Evolutionary conservation across 1,140 invertebrate species (phyloP).

Genomic region (Drosophila repletoides): DNA sequence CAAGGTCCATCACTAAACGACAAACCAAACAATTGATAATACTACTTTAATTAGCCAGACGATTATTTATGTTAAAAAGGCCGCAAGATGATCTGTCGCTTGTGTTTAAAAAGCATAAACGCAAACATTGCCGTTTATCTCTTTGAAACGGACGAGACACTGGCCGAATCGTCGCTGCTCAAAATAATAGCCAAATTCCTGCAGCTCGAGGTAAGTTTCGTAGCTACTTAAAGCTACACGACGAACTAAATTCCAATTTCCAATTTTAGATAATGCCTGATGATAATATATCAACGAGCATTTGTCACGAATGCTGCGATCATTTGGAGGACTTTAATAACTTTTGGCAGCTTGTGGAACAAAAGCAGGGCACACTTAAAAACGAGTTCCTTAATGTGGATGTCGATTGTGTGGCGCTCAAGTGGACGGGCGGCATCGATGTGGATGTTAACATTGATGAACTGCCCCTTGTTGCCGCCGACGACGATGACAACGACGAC

Average conservation of each 20-base stretch:
- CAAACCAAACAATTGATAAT: slow-evolving; percentile 49
- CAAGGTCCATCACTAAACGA: slow-evolving; percentile 30
- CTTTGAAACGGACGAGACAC: slow-evolving; percentile 63
- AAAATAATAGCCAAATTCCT: slow-evolving; percentile 75
- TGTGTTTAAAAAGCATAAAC: slow-evolving; percentile 67
- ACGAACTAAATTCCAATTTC: neutral
- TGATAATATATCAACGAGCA: slow-evolving; percentile 65
- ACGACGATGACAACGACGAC: no score
- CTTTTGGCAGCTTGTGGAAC: slow-evolving; percentile 70
- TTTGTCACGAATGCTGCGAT: slow-evolving; percentile 68
- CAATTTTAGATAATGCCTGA: slow-evolving; percentile 58
- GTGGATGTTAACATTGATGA: slow-evolving; percentile 65
- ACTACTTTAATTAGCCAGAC: slow-evolving; percentile 13
- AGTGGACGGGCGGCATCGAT: slow-evolving; percentile 59
- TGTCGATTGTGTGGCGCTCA: slow-evolving; percentile 57
- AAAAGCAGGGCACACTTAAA: slow-evolving; percentile 66
- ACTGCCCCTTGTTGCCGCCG: slow-evolving; percentile 44
- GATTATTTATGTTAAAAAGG: slow-evolving; percentile 35
- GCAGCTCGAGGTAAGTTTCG: slow-evolving; percentile 56
- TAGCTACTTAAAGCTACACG: neutral
- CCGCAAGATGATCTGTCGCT: slow-evolving; percentile 67
- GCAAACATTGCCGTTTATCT: slow-evolving; percentile 63
- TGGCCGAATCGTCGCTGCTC: slow-evolving; percentile 64
- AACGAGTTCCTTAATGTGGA: slow-evolving; percentile 72
- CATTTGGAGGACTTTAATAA: slow-evolving; percentile 70